Conservation (phyloP, 2,888 invertebrate genomes). For the Oscheius sp. region DNA sequence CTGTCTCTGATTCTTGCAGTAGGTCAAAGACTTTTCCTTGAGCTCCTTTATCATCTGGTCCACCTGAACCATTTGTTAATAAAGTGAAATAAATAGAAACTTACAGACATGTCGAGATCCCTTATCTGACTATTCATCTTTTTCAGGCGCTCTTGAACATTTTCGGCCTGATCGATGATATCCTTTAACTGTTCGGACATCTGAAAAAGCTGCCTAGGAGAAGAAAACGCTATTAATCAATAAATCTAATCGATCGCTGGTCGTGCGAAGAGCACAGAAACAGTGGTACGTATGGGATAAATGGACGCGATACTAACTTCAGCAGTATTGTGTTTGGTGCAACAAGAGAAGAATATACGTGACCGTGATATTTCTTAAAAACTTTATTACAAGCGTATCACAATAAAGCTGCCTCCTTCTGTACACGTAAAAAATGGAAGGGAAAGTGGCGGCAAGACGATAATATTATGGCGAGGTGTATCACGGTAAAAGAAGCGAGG, state of each 20-base stretch:
- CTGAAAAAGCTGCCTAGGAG: background rate
- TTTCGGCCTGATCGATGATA: background rate
- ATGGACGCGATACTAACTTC: no score
- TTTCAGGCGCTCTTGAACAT: background rate
- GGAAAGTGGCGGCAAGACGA: background rate
- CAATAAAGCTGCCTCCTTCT: background rate
- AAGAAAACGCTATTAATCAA: background rate
- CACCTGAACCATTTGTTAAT: slow-evolving; percentile 40
- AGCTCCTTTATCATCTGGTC: slow-evolving; percentile 55
- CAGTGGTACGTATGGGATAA: background rate
- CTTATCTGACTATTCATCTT: slow-evolving; percentile 14
- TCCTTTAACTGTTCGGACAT: slow-evolving; percentile 25
- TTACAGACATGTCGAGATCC: slow-evolving; percentile 19
- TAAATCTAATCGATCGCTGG: background rate
- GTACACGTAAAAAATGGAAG: background rate
- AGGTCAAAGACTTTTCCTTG: slow-evolving; percentile 40
- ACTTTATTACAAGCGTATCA: slow-evolving; percentile 26
- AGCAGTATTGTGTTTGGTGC: background rate
- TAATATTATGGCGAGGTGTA: slow-evolving; percentile 16
- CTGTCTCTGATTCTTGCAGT: slow-evolving; percentile 33
- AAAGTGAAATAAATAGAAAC: background rate
- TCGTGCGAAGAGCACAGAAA: background rate
- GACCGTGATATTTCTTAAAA: background rate
- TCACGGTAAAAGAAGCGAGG: background rate
- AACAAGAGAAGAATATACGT: background rate